Evolutionary conservation across 2,888 invertebrate species (phyloP).

Genomic region (Yponomeuta cagnagella): DNA sequence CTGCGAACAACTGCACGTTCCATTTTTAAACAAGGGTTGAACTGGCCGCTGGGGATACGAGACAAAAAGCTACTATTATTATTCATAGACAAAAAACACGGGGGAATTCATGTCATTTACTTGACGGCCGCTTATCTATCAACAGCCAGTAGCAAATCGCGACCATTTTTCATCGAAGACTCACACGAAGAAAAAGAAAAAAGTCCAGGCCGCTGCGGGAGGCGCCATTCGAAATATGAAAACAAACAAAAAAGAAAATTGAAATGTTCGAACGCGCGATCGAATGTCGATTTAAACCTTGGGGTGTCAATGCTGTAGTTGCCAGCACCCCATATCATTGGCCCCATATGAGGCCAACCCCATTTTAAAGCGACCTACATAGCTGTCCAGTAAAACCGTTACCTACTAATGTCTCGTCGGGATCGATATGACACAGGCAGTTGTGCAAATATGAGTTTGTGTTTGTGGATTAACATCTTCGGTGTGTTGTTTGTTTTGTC

Average conservation of each 20-base stretch:
- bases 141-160: constrained; percentile 40
- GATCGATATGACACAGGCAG: constrained; percentile 59
- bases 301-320: constrained; percentile 51
- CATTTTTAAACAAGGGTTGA: constrained; percentile 60
- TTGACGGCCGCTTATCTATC: constrained; percentile 56
- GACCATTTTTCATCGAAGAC: constrained; percentile 37
- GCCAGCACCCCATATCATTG: constrained; percentile 39
- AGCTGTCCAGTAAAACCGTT: constrained; percentile 68
- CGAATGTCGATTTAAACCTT: constrained; percentile 51
- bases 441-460: constrained; percentile 65
- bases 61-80: constrained; percentile 63
- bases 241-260: constrained; percentile 8
- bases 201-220: constrained; percentile 57
- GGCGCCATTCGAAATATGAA: constrained; percentile 32
- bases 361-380: constrained; percentile 66
- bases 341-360: constrained; percentile 50
- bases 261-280: constrained; percentile 27
- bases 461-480: constrained; percentile 54
- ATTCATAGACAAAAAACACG: constrained; percentile 44
- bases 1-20: constrained; percentile 62
- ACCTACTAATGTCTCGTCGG: constrained; percentile 47
- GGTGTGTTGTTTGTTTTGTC: constrained; percentile 49
- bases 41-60: constrained; percentile 50
- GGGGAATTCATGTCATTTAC: constrained; percentile 43
- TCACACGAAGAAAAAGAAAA: constrained; percentile 32